phyloP scores from a whole-genome alignment of 2,888 invertebrate genomes.

The Spisula subtruncata region DNA sequence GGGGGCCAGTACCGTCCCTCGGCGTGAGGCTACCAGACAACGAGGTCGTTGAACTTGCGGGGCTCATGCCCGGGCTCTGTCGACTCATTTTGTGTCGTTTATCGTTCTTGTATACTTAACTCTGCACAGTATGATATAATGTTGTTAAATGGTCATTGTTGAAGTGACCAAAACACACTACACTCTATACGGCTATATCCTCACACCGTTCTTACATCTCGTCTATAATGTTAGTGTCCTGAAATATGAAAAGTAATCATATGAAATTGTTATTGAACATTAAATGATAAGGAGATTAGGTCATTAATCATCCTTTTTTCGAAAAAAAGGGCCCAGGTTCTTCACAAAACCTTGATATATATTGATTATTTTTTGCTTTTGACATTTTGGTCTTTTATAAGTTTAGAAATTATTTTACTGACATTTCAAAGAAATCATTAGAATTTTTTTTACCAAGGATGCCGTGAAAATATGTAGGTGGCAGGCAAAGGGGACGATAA shows the following conservation, averaged over 20 bases:
- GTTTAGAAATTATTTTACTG: too few relatives aligned
- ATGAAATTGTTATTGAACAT: not conserved
- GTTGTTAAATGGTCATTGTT: slow-evolving; percentile 51
- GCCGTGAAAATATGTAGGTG: too few relatives aligned
- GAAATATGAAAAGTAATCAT: slow-evolving; percentile 11
- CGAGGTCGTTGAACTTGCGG: slow-evolving; percentile 75
- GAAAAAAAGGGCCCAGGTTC: too few relatives aligned
- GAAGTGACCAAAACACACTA: slow-evolving; percentile 71
- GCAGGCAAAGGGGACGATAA: too few relatives aligned
- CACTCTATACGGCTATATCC: slow-evolving; percentile 34
- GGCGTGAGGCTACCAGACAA: slow-evolving; percentile 73
- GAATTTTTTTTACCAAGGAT: too few relatives aligned
- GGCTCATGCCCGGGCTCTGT: slow-evolving; percentile 67
- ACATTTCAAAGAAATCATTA: too few relatives aligned
- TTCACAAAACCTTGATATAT: too few relatives aligned
- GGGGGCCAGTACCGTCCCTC: slow-evolving; percentile 73
- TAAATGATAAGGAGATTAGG: not conserved
- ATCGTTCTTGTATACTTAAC: slow-evolving; percentile 53
- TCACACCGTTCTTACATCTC: slow-evolving; percentile 25
- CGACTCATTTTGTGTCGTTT: slow-evolving; percentile 48
- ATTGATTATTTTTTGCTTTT: too few relatives aligned
- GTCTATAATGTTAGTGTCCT: slow-evolving; percentile 38
- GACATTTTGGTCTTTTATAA: too few relatives aligned
- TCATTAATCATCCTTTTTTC: too few relatives aligned
- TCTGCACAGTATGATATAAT: slow-evolving; percentile 63